These are phyloP conservation scores for Erpornis zantholeuca DNA, from an alignment of 2,113 vertebrate genomes.

Conservation along the genomic window DNA sequence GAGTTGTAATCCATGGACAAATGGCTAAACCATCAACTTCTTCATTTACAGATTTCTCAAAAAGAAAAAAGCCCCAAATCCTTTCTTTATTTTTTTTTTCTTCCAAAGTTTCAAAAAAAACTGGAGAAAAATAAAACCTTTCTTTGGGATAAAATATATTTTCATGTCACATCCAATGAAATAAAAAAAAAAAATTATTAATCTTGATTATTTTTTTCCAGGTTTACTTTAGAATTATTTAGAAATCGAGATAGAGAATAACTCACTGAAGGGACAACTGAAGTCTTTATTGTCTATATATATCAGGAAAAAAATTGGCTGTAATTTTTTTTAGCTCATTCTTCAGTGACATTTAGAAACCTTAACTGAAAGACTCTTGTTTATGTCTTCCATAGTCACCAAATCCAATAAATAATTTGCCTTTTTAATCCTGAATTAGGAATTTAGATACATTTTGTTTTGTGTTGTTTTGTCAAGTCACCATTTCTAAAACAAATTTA, in stretches of 20 bases:
- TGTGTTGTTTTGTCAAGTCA: not conserved
- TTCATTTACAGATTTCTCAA: not conserved
- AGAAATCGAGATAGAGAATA: not conserved
- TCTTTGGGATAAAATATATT: not conserved
- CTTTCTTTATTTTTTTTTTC: not conserved
- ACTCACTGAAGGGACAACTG: not conserved
- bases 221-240: not conserved
- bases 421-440: not conserved
- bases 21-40: not conserved
- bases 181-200: not conserved
- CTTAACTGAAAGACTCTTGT: not conserved
- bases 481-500: not conserved
- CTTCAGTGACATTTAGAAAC: not conserved
- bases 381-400: not conserved
- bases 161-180: not conserved
- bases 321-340: not conserved
- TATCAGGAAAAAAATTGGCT: not conserved
- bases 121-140: not conserved
- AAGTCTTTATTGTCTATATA: not conserved
- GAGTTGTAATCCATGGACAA: not conserved
- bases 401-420: not conserved
- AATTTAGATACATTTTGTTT: not conserved
- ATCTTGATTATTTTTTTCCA: not conserved
- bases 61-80: not conserved
- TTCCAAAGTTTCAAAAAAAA: not conserved